Base-by-base conservation (phyloP, 2,888 invertebrate genomes). In the Carcina quercana region DNA sequence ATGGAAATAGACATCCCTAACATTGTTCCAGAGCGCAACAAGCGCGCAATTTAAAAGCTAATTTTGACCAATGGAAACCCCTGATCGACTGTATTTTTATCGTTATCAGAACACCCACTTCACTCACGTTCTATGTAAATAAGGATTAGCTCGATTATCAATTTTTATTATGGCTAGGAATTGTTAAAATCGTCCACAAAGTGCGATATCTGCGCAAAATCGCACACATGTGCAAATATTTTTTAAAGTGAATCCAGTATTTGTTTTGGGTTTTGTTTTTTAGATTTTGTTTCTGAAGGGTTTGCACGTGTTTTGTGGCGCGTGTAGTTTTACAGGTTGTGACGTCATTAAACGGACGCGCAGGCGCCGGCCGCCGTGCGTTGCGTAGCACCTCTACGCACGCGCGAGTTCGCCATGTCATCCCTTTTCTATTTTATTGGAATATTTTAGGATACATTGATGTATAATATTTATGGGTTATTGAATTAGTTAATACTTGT, bases 81-180 rank as follows among this genome's bases (percentile, higher is more conserved):
- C 15, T 17, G 13, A 28, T 30, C 24, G 17, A 30, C 14, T 38
- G 19, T 28, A 35, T 32, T 30, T 35, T 28, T 12, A 8, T 25
- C 28, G 28, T 39, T 39, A 39, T 39, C 39, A 32, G 20, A 25
- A 15, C 24, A 30, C 25, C 39, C 39, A 39, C 39, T 39, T 35
- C 39, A 39, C 25, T 7, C 30, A 39, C 35, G 30, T 27, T 28
- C 35, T 25, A 31, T 39, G 35, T 25, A 39, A 39, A 39, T 33
- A 39, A 39, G 35, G 35, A 39, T 39, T 35, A 39, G 21, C 13
- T 19, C 31, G 31, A 38, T 39, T 39, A 39, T 39, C 39, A 31
- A 39, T 39, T 35, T n/a, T 31, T 35, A 38, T 35, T 38, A 11
- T 32, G 20, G 13, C 27, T 17, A 25, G 21, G 24, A 25, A 34